Evolutionary conservation across 2,888 invertebrate genomes (phyloP).

Genomic region (Minunthozetes semirufus): DNA sequence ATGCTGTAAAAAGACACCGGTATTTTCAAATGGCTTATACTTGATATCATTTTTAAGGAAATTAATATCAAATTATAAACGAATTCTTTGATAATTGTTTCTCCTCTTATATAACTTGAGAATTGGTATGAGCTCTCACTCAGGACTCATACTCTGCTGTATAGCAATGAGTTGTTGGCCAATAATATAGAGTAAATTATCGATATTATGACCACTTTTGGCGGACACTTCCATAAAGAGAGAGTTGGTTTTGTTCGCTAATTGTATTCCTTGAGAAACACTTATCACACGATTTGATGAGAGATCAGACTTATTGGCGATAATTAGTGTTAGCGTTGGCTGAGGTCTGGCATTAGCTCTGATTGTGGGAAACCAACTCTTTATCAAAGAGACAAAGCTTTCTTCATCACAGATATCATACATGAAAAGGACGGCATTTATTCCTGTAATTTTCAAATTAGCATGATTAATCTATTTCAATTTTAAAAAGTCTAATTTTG

Average conservation of each 20-base stretch:
- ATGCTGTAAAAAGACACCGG: too few species aligned
- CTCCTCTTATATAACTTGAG: not conserved
- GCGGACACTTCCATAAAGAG: conserved; percentile 23
- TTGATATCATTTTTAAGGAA: too few species aligned
- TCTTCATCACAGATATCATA: conserved; percentile 18
- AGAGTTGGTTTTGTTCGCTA: not conserved
- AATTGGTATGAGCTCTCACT: not conserved
- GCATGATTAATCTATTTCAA: too few species aligned
- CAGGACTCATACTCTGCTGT: not conserved
- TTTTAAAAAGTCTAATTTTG: too few species aligned
- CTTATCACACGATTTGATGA: not conserved
- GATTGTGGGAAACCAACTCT: not conserved
- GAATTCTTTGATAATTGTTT: too few species aligned
- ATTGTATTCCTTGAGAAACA: conserved; percentile 4
- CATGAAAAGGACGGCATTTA: not conserved
- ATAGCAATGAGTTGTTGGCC: conserved; percentile 18
- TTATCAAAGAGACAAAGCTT: not conserved
- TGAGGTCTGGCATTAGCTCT: conserved; percentile 6
- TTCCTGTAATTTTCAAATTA: not conserved
- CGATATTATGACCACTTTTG: conserved; percentile 15
- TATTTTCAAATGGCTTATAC: too few species aligned
- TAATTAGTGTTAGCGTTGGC: conserved; percentile 4
- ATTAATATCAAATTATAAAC: too few species aligned
- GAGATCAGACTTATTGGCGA: conserved; percentile 12
- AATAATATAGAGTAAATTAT: conserved; percentile 8